These are phyloP conservation scores for Paramormyrops kingsleyae DNA, from an alignment of 2,113 vertebrate genomes.

Conservation along the genomic window DNA sequence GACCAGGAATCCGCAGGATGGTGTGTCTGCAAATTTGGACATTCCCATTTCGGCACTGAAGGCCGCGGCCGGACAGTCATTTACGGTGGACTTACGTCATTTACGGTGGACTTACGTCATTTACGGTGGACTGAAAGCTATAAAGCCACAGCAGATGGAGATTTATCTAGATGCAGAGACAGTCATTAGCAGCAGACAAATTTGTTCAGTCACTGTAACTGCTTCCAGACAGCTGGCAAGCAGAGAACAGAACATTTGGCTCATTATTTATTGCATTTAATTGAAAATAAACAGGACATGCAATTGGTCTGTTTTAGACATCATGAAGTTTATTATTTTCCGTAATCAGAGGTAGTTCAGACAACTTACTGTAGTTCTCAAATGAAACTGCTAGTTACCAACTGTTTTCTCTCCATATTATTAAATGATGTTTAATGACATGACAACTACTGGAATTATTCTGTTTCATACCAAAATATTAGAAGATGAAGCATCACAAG, in stretches of 20 bases:
- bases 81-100: background rate
- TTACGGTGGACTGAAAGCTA: background rate
- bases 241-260: background rate
- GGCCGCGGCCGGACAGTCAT: background rate
- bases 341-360: background rate
- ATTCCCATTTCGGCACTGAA: background rate
- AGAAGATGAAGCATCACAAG: background rate
- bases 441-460: background rate
- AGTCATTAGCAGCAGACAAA: background rate
- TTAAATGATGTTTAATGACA: background rate
- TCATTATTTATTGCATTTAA: background rate
- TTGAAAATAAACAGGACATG: slow-evolving; percentile 1
- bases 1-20: background rate
- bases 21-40: background rate
- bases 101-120: too few species aligned
- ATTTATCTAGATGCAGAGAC: background rate
- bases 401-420: background rate
- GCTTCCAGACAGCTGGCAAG: background rate
- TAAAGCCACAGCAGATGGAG: background rate
- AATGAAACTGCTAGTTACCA: background rate
- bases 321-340: background rate
- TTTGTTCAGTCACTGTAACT: background rate
- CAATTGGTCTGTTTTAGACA: background rate
- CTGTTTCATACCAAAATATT: background rate
- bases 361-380: background rate